phyloP scores from a whole-genome alignment of 2,797 vertebrate genomes.

The Pangasius krempfi region DNA sequence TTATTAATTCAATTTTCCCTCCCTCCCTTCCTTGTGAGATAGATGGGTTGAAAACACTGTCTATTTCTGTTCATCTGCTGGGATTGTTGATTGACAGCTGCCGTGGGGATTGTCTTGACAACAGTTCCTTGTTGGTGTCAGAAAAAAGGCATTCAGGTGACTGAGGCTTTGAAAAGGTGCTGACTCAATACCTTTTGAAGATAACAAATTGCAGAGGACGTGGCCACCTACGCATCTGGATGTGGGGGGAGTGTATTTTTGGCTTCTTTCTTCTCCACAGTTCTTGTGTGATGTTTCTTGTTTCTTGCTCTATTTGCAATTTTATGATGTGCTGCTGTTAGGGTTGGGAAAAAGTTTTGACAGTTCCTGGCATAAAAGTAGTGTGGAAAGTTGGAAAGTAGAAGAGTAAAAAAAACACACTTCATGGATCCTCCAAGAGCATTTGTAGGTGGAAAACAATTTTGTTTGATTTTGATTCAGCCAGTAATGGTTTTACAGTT shows the following conservation, averaged over 20 bases:
- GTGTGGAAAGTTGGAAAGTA: constrained; percentile 34
- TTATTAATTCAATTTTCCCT: neutral
- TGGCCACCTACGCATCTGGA: constrained; percentile 50
- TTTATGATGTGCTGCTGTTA: constrained; percentile 25
- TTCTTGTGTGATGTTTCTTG: constrained; percentile 34
- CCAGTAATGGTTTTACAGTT: neutral
- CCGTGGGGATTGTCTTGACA: constrained; percentile 42
- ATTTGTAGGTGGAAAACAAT: neutral
- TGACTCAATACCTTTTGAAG: constrained; percentile 65
- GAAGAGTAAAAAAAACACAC: constrained; percentile 40
- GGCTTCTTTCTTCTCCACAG: constrained; percentile 51
- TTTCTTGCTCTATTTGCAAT: constrained; percentile 19
- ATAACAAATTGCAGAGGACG: constrained; percentile 64
- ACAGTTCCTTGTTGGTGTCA: constrained; percentile 45
- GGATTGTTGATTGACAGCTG: constrained; percentile 55
- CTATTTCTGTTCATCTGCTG: constrained; percentile 46
- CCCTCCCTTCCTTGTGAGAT: neutral
- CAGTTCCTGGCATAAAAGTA: constrained; percentile 58
- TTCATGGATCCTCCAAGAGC: neutral
- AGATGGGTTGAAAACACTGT: constrained; percentile 34
- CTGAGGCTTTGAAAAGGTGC: constrained; percentile 58
- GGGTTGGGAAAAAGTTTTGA: constrained; percentile 47
- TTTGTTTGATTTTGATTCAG: constrained; percentile 11
- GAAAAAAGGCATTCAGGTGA: constrained; percentile 55
- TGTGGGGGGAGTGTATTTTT: constrained; percentile 47